phyloP scores from a whole-genome alignment of 2,888 invertebrate genomes.

The Cerastoderma edule region DNA sequence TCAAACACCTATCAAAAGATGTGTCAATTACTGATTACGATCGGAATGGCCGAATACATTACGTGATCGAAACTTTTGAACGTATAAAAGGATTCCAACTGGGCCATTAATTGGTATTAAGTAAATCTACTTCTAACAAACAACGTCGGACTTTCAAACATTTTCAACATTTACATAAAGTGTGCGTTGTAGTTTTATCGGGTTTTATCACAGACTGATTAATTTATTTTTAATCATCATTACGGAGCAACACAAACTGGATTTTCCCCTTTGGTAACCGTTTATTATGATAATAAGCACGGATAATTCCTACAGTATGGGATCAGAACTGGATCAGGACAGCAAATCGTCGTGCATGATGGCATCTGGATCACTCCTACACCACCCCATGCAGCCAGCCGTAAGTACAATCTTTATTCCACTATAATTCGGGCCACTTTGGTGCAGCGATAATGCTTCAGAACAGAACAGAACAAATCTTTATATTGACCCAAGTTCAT shows the following conservation, averaged over 20 bases:
- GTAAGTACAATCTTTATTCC: conserved; percentile 25
- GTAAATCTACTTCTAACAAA: too few species aligned
- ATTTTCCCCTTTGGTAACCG: background rate
- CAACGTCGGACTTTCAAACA: too few species aligned
- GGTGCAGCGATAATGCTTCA: too few species aligned
- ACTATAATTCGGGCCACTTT: too few species aligned
- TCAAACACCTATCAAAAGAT: conserved; percentile 26
- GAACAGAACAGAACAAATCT: too few species aligned
- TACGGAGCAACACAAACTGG: too few species aligned
- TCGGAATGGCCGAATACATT: conserved; percentile 59
- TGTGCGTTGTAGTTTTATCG: too few species aligned
- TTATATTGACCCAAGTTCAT: too few species aligned
- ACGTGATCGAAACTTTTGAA: conserved; percentile 23
- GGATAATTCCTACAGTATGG: conserved; percentile 21
- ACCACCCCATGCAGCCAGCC: conserved; percentile 45
- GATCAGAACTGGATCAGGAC: conserved; percentile 24
- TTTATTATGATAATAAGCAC: conserved; percentile 23
- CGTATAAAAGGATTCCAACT: background rate
- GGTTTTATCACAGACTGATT: too few species aligned
- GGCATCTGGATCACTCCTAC: conserved; percentile 54
- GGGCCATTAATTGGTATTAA: too few species aligned
- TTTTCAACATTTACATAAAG: too few species aligned
- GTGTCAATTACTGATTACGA: conserved; percentile 40
- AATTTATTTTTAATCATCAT: too few species aligned
- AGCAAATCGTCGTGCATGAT: conserved; percentile 65